phyloP scores from a whole-genome alignment of 2,113 vertebrate species.

The Anolis carolinensis region DNA sequence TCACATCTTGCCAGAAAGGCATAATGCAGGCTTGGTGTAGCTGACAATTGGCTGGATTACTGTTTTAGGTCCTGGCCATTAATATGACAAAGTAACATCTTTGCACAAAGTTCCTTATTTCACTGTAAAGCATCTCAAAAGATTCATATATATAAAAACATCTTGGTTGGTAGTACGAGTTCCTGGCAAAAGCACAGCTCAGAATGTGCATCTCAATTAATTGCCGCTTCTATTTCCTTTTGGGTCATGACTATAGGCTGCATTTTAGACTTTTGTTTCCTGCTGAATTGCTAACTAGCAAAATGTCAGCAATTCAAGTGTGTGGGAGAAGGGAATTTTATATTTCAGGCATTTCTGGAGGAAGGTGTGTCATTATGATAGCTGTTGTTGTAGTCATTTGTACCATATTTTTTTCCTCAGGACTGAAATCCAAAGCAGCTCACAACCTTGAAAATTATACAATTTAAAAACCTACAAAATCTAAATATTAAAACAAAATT shows the following conservation, averaged over 20 bases:
- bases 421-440: too few species aligned
- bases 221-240: neutral
- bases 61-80: neutral
- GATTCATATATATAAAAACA: neutral
- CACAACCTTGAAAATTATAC: too few species aligned
- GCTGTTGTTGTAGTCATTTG: too few species aligned
- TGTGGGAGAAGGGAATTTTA: neutral
- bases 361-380: too few species aligned
- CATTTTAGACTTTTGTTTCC: neutral
- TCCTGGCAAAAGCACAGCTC: neutral
- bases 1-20: conserved; percentile 3
- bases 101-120: too few species aligned
- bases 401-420: too few species aligned
- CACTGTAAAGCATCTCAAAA: neutral
- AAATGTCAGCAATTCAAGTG: neutral
- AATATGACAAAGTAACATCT: neutral
- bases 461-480: too few species aligned
- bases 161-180: neutral
- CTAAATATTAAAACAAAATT: too few species aligned
- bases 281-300: neutral
- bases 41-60: neutral
- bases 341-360: neutral
- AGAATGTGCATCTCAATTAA: neutral
- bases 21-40: neutral
- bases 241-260: neutral